Percentiles rank a stretch among this genome's conserved stretches.
phyloP scores from a whole-genome alignment of 2,888 invertebrate genomes.

The Apantesis nais region DNA sequence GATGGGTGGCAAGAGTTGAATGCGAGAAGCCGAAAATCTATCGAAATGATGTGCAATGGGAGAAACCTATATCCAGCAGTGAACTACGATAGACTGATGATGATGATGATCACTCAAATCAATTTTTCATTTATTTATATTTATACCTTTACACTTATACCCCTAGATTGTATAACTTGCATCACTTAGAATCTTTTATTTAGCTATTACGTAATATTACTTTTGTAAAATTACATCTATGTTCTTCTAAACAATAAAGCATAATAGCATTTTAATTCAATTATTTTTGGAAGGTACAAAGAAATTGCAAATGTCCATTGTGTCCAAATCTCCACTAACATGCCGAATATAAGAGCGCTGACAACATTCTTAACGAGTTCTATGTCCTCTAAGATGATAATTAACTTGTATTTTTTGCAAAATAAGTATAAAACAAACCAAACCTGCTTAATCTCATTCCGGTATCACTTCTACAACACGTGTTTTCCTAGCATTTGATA shows the following conservation, averaged over 20 bases:
- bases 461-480: conserved; percentile 1
- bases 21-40: no score
- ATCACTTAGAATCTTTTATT: not conserved
- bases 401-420: conserved; percentile 2
- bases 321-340: not conserved
- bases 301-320: not conserved
- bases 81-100: no score
- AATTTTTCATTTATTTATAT: no score
- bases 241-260: no score
- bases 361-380: conserved; percentile 9
- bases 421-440: conserved; percentile 5
- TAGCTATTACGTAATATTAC: no score
- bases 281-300: not conserved
- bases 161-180: not conserved
- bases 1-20: no score
- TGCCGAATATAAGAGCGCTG: not conserved
- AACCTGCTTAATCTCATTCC: conserved; percentile 11
- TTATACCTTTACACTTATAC: not conserved
- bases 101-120: no score
- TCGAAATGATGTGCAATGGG: no score
- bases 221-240: no score
- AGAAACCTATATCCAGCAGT: no score
- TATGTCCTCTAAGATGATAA: conserved; percentile 1
- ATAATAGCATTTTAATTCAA: not conserved
- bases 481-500: conserved; percentile 4